Percentiles rank a stretch among this genome's conserved stretches.
These are phyloP conservation scores for Diaphora mendica DNA, from an alignment of 2,888 invertebrate genomes.

Conservation along the genomic window DNA sequence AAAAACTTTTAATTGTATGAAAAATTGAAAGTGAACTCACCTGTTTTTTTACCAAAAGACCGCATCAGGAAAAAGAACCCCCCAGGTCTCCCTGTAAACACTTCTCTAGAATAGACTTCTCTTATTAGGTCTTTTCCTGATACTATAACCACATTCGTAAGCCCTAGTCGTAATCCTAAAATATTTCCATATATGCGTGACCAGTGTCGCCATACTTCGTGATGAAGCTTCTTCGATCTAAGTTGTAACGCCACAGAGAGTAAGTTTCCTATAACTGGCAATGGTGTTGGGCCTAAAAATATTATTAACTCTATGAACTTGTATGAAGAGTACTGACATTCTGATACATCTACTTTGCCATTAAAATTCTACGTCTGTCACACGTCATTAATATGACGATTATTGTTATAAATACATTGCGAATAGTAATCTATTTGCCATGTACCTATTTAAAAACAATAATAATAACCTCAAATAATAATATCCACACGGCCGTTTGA, in stretches of 20 bases:
- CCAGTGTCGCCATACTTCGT: constrained; percentile 88
- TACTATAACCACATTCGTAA: constrained; percentile 87
- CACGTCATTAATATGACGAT: no score
- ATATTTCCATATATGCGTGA: constrained; percentile 87
- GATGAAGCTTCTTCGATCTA: constrained; percentile 73
- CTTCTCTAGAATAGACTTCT: constrained; percentile 88
- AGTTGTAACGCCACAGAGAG: constrained; percentile 67
- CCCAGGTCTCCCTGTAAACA: constrained; percentile 90
- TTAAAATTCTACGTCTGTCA: neutral
- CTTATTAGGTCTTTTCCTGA: constrained; percentile 88
- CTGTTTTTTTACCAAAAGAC: constrained; percentile 89
- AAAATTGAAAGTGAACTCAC: constrained; percentile 71
- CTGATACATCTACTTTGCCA: neutral
- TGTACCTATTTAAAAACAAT: no score
- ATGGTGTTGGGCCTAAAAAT: constrained; percentile 67
- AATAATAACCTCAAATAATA: no score
- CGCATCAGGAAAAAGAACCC: constrained; percentile 90
- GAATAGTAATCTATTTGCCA: no score
- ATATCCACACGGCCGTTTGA: no score
- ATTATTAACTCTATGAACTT: neutral
- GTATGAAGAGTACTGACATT: neutral
- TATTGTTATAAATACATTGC: no score
- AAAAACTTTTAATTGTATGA: neutral
- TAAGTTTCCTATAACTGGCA: constrained; percentile 76
- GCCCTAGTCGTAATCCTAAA: constrained; percentile 88